Evolutionary conservation across 2,113 vertebrate species (phyloP).

Genomic region (Pterophyllum scalare): DNA sequence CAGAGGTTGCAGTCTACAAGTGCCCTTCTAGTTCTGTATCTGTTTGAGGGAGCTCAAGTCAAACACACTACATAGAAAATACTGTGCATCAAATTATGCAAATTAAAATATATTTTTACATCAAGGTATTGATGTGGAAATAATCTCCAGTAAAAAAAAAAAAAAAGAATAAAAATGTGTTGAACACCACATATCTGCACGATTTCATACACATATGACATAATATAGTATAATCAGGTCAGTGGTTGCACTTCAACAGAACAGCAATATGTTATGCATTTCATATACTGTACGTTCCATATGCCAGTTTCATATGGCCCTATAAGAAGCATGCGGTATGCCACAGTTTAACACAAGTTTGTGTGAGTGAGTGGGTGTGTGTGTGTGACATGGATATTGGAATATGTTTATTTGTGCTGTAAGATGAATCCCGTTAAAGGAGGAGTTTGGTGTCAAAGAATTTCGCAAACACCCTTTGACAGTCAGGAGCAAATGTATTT

Average conservation of each 20-base stretch:
- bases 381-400: not conserved
- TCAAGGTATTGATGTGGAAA: not conserved
- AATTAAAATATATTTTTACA: slow-evolving; percentile 1
- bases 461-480: slow-evolving; percentile 76
- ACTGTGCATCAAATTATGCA: not conserved
- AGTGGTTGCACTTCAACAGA: not conserved
- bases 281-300: slow-evolving; percentile 12
- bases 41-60: slow-evolving; percentile 28
- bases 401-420: slow-evolving; percentile 52
- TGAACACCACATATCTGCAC: not conserved
- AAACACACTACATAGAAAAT: slow-evolving; percentile 9
- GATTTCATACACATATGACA: not conserved
- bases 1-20: not conserved
- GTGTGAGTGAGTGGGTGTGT: not conserved
- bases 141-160: not conserved
- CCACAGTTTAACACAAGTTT: slow-evolving; percentile 6
- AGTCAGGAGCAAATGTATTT: slow-evolving; percentile 73
- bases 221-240: not conserved
- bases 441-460: slow-evolving; percentile 67
- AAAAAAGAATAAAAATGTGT: not conserved
- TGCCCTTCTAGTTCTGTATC: not conserved
- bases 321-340: not conserved
- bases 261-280: slow-evolving; percentile 18
- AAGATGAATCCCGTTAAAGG: slow-evolving; percentile 60
- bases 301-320: not conserved